Evolutionary conservation across 2,113 vertebrate species (phyloP), one percentile per base, ranked within the genome.

Genomic region (Varanus salvator): DNA sequence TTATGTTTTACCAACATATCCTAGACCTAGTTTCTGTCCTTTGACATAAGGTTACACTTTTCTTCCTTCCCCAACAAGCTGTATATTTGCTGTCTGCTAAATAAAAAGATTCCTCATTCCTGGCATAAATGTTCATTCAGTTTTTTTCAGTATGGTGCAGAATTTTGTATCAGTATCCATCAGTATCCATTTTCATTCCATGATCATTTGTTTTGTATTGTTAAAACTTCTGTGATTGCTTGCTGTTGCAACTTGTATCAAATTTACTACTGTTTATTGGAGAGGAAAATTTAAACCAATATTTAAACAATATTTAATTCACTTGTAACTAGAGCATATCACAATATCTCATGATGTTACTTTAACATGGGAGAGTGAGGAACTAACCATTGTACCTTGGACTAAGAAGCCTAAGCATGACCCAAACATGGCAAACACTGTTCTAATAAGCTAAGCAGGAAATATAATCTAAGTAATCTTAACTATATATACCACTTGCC

Each of bases 361-460:
- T 66, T 71, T 68, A 83, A 21, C 2, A 19, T 80, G 66, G 66
- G 71, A 88, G n/a, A 75, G 60, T 15, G 21, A 89, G 76, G 91
- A 91, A 23, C 74, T 25, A 14, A 83, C n/a, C 50, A 8, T n/a
- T 34, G 87, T 75, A 71, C 29, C 38, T 92, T 88, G 68, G 84
- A 80, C 17, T 34, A 68, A 87, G 77, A 81, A 86, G 80, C 78
- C 75, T 80, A 54, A 75, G 0, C 87, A 69, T 44, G 0, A 0
- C 90, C 6, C 21, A 87, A 83, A 34, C 74, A 8, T 86, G 89
- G 75, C 50, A 89, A 86, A 91, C 77, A 87, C 29, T 31, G 44
- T 29, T 52, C 48, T 17, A 72, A 48, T 50, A 25, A 71, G n/a
- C 71, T 48, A 92, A n/a, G 29, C 48, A 87, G 72, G 54, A 92